phyloP scores from a whole-genome alignment of 2,113 vertebrate species.

The Odocoileus virginianus region DNA sequence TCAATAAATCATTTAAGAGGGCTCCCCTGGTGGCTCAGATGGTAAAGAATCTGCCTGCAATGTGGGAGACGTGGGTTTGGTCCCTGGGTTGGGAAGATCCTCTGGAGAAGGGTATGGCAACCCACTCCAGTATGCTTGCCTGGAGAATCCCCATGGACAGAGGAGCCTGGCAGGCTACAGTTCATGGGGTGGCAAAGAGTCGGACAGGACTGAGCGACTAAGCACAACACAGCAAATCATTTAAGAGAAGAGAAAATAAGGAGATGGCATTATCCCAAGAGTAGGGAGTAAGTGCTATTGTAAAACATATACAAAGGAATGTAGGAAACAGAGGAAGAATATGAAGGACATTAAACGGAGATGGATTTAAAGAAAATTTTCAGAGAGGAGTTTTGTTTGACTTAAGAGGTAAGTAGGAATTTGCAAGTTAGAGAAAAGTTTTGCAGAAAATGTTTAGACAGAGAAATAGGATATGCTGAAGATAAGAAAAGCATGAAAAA shows the following conservation, averaged over 20 bases:
- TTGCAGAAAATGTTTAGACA: background rate
- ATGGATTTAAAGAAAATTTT: background rate
- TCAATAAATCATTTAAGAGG: background rate
- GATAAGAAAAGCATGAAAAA: background rate
- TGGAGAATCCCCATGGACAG: background rate
- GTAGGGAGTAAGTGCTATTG: background rate
- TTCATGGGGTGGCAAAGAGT: background rate
- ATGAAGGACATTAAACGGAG: background rate
- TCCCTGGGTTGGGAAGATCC: background rate
- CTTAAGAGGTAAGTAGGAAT: background rate
- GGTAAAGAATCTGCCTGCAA: background rate
- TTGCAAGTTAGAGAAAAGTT: background rate
- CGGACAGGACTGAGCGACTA: fast-evolving
- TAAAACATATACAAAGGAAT: background rate
- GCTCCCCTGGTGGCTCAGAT: background rate
- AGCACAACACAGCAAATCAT: background rate
- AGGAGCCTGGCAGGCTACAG: background rate
- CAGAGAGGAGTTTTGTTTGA: background rate
- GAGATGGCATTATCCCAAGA: background rate
- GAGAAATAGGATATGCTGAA: background rate
- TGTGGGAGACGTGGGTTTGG: background rate
- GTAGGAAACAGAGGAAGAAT: background rate
- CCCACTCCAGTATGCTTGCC: background rate
- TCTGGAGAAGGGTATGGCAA: background rate
- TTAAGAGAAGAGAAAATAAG: background rate